A percentile compares a stretch with the other conserved stretches of the same genome.
These are phyloP conservation scores for Lagocephalus sceleratus DNA, from an alignment of 2,797 vertebrate species.

Conservation along the genomic window DNA sequence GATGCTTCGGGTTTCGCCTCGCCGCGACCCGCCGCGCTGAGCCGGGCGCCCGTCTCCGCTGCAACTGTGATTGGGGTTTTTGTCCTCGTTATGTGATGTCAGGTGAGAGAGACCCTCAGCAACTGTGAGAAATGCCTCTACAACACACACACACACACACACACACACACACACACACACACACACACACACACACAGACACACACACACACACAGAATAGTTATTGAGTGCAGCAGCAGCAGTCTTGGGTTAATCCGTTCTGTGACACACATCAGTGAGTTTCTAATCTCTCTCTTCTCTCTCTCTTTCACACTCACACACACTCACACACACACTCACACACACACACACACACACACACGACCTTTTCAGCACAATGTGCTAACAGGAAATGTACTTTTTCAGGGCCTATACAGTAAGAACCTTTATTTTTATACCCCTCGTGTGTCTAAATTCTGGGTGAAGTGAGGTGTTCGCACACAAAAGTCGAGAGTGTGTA, in stretches of 20 bases:
- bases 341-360: constrained; percentile 23
- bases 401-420: not conserved
- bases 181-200: constrained; percentile 13
- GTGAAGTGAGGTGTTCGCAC: too few species aligned
- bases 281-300: constrained; percentile 46
- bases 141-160: constrained; percentile 13
- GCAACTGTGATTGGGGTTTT: constrained; percentile 1
- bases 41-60: too few species aligned
- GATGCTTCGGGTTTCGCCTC: too few species aligned
- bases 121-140: constrained; percentile 26
- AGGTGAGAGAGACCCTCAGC: constrained; percentile 17
- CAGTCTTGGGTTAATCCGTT: constrained; percentile 63
- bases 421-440: too few species aligned
- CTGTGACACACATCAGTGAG: constrained; percentile 64
- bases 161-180: constrained; percentile 15
- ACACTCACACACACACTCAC: constrained; percentile 20
- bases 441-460: too few species aligned
- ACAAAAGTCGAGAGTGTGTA: too few species aligned
- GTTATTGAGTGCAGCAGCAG: constrained; percentile 40
- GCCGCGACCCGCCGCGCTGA: too few species aligned
- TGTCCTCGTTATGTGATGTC: constrained; percentile 16
- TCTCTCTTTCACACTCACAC: constrained; percentile 6
- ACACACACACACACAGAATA: constrained; percentile 6
- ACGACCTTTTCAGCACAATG: constrained; percentile 16
- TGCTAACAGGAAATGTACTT: constrained; percentile 46